These are phyloP conservation scores for Polypedilum pembai DNA, from an alignment of 1,140 invertebrate species.

Conservation along the genomic window DNA sequence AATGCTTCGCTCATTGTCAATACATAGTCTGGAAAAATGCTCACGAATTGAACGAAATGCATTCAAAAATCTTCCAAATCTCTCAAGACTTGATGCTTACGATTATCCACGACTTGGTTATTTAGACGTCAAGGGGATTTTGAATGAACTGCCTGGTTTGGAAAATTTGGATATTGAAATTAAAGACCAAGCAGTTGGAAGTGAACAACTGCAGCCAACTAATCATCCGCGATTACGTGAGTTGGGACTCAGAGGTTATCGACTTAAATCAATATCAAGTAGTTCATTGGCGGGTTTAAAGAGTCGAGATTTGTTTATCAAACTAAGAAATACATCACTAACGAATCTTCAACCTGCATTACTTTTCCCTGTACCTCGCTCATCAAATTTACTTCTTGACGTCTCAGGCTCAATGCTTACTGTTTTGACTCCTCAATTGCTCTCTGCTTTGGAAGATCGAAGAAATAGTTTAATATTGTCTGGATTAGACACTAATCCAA, in stretches of 20 bases:
- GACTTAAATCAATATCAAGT: constrained; percentile 69
- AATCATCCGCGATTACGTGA: constrained; percentile 69
- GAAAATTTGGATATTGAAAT: constrained; percentile 75
- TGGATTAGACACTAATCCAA: constrained; percentile 68
- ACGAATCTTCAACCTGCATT: constrained; percentile 66
- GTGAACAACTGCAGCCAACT: constrained; percentile 70
- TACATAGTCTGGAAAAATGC: constrained; percentile 60
- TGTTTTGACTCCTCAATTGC: constrained; percentile 64
- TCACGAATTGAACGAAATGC: constrained; percentile 73
- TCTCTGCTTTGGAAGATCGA: constrained; percentile 71
- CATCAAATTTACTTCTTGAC: constrained; percentile 68
- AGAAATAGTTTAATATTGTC: constrained; percentile 60
- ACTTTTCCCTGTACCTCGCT: constrained; percentile 81
- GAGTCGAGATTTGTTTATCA: constrained; percentile 57
- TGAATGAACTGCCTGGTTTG: constrained; percentile 60
- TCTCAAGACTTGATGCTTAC: constrained; percentile 61
- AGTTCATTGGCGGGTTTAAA: constrained; percentile 75
- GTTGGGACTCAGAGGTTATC: constrained; percentile 64
- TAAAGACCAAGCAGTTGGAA: constrained; percentile 71
- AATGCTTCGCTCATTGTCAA: constrained; percentile 55
- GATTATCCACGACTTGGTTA: constrained; percentile 71
- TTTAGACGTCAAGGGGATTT: constrained; percentile 70
- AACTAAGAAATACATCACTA: constrained; percentile 71
- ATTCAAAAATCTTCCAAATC: constrained; percentile 62
- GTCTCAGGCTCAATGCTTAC: constrained; percentile 68